These are phyloP conservation scores for Eristalis arbustorum DNA, from an alignment of 2,888 invertebrate species.

Conservation along the genomic window DNA sequence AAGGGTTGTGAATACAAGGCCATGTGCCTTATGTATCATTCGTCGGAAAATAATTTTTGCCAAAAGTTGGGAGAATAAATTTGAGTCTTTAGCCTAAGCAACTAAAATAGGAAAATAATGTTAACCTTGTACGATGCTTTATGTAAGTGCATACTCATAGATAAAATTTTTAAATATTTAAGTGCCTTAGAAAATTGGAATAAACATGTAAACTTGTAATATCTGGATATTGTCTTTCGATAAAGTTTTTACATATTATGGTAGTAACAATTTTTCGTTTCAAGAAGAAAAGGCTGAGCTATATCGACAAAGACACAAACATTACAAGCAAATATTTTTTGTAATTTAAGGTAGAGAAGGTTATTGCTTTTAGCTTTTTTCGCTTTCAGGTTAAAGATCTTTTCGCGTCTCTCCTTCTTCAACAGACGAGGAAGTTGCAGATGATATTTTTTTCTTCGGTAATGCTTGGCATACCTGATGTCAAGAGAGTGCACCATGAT, in stretches of 20 bases:
- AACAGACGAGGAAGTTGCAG: no score
- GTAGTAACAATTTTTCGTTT: not conserved
- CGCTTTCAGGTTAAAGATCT: no score
- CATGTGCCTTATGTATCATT: conserved; percentile 41
- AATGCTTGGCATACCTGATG: no score
- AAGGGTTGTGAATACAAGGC: conserved; percentile 65
- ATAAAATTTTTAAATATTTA: conserved; percentile 60
- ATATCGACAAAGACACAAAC: not conserved
- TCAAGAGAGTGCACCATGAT: no score
- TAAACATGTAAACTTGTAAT: conserved; percentile 1
- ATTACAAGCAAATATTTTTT: no score
- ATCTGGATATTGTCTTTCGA: not conserved
- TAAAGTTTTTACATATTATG: no score
- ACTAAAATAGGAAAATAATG: conserved; percentile 33
- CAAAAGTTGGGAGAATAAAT: not conserved
- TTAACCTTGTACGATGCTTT: not conserved
- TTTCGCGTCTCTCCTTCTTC: no score
- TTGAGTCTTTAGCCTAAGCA: not conserved
- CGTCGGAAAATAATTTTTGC: conserved; percentile 1
- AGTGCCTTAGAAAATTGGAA: conserved; percentile 46
- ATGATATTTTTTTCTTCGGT: no score
- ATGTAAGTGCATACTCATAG: conserved; percentile 17
- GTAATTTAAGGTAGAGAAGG: no score
- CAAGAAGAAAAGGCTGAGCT: no score
- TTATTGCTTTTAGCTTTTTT: no score